These are phyloP conservation scores for Varanus komodoensis DNA, from an alignment of 2,113 vertebrate genomes.

Conservation along the genomic window DNA sequence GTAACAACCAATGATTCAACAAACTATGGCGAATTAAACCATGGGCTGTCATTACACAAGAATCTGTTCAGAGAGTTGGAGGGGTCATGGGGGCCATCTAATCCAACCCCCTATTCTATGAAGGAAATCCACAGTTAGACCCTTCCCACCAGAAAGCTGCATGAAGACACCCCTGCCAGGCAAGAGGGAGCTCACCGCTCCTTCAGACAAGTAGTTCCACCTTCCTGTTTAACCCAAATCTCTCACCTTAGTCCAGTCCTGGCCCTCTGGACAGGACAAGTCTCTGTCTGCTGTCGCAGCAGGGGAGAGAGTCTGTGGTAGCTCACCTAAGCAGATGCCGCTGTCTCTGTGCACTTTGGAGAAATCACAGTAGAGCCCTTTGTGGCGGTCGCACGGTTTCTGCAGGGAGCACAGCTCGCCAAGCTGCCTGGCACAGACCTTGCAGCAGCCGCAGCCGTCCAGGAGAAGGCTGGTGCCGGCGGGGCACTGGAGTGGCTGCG, in stretches of 20 bases:
- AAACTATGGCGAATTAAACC: too few species aligned
- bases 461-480: conserved; percentile 78
- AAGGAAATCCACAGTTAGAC: too few species aligned
- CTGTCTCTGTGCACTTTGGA: conserved; percentile 69
- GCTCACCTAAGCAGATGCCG: conserved; percentile 82
- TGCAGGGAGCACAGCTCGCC: conserved; percentile 78
- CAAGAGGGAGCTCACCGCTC: neutral
- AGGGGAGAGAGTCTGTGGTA: rapidly evolving
- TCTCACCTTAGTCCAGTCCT: neutral
- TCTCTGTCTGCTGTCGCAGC: neutral
- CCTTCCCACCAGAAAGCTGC: too few species aligned
- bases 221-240: neutral
- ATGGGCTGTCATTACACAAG: too few species aligned
- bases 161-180: too few species aligned
- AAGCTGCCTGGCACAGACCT: conserved; percentile 81
- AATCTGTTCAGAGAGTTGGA: too few species aligned
- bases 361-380: conserved; percentile 81
- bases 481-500: conserved; percentile 69
- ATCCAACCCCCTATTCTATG: too few species aligned
- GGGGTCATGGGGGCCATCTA: too few species aligned
- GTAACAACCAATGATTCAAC: too few species aligned
- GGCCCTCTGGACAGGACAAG: neutral
- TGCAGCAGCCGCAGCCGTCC: conserved; percentile 85
- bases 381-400: conserved; percentile 84
- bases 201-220: neutral